Evolutionary conservation across 2,888 invertebrate genomes (phyloP).

Genomic region (Cepaea hortensis): DNA sequence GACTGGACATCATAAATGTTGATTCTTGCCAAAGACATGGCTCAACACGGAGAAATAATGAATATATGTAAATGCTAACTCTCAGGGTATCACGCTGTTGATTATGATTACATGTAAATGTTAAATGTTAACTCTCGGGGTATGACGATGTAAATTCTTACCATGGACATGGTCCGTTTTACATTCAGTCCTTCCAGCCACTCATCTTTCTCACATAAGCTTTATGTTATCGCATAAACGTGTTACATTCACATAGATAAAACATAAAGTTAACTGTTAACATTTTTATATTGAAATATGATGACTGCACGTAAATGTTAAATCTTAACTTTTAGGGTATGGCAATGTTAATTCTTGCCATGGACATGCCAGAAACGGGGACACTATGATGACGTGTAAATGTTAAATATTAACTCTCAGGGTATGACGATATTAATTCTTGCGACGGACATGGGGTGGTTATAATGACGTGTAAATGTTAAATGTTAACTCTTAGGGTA

Average conservation of each 20-base stretch:
- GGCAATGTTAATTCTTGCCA: constrained; percentile 75
- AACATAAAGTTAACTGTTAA: too few relatives aligned
- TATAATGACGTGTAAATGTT: too few relatives aligned
- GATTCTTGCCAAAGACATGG: constrained; percentile 76
- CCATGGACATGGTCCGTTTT: constrained; percentile 74
- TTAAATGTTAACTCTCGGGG: constrained; percentile 60
- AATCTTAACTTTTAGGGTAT: constrained; percentile 66
- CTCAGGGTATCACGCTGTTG: too few relatives aligned
- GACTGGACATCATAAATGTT: constrained; percentile 56
- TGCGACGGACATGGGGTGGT: constrained; percentile 75
- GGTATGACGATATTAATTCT: constrained; percentile 60
- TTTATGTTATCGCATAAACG: too few relatives aligned
- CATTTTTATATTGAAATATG: too few relatives aligned
- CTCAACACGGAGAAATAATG: constrained; percentile 53
- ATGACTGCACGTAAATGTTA: too few relatives aligned
- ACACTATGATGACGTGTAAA: too few relatives aligned
- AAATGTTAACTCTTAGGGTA: constrained; percentile 63
- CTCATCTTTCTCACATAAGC: too few relatives aligned
- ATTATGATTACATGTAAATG: too few relatives aligned
- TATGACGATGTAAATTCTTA: constrained; percentile 75
- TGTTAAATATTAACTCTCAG: constrained; percentile 45
- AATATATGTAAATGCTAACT: too few relatives aligned
- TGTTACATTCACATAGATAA: too few relatives aligned
- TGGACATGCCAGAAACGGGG: constrained; percentile 72
- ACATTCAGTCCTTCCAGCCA: too few relatives aligned